These are phyloP conservation scores for Sitodiplosis mosellana DNA, from an alignment of 1,140 invertebrate species.

Conservation along the genomic window DNA sequence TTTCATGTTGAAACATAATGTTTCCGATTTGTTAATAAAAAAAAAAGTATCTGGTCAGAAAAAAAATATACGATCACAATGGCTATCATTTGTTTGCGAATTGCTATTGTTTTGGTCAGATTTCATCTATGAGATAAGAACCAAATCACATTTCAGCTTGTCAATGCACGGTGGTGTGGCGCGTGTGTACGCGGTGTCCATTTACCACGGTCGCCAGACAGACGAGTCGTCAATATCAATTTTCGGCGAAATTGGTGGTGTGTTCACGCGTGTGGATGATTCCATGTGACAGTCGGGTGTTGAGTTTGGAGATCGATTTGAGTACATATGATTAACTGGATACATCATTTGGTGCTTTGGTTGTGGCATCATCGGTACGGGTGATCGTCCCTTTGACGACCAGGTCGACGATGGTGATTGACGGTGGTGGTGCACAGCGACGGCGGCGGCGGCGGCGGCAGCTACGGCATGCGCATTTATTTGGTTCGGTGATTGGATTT, in stretches of 20 bases:
- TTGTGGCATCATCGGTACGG: background rate
- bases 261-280: constrained; percentile 1
- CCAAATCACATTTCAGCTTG: too few relatives aligned
- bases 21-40: too few relatives aligned
- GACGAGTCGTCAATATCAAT: constrained; percentile 2
- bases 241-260: constrained; percentile 2
- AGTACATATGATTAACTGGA: constrained; percentile 20
- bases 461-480: background rate
- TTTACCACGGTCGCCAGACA: constrained; percentile 9
- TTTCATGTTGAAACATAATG: too few relatives aligned
- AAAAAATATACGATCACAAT: too few relatives aligned
- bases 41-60: too few relatives aligned
- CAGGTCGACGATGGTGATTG: background rate
- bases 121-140: too few relatives aligned
- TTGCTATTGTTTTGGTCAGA: too few relatives aligned
- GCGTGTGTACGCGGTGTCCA: too few relatives aligned
- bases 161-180: too few relatives aligned
- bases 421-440: background rate
- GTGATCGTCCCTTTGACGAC: background rate
- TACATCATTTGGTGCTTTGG: constrained; percentile 10
- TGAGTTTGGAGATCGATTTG: constrained; percentile 13
- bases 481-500: constrained; percentile 2
- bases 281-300: constrained; percentile 4
- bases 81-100: too few relatives aligned
- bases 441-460: background rate